Percentiles rank a stretch among this genome's conserved stretches.
Conservation (phyloP, 2,888 invertebrate species). For the Meteorus colon region DNA sequence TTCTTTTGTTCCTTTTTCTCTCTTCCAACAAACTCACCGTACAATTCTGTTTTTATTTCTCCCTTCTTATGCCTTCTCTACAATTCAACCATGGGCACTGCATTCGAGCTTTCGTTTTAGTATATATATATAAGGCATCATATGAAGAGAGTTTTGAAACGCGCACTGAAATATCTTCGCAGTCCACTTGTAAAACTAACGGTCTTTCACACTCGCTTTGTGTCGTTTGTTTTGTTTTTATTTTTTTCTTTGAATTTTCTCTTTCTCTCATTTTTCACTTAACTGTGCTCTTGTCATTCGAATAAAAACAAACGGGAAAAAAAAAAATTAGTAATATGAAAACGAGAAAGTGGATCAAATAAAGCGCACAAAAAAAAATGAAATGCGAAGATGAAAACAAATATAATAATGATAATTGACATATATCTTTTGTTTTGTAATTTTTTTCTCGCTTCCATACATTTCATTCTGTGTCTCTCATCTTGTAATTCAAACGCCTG, state of each 20-base stretch:
- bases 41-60: constrained; percentile 23
- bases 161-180: not conserved
- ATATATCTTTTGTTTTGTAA: not conserved
- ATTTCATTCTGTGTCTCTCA: not conserved
- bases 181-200: constrained; percentile 7
- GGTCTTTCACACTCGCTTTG: not conserved
- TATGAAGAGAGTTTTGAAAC: not conserved
- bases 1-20: constrained; percentile 16
- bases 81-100: not conserved
- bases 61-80: constrained; percentile 47
- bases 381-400: not conserved
- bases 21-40: not conserved
- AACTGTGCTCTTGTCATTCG: not conserved
- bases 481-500: not conserved
- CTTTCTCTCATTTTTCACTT: not conserved
- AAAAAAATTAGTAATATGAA: not conserved
- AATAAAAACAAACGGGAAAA: not conserved
- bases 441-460: not conserved
- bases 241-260: not conserved
- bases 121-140: constrained; percentile 6
- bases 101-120: not conserved
- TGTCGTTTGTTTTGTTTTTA: not conserved
- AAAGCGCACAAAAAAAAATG: not conserved
- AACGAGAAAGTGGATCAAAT: not conserved
- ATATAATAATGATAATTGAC: not conserved